These are phyloP conservation scores for Campoplex capitator DNA, from an alignment of 2,888 invertebrate species.

Conservation along the genomic window DNA sequence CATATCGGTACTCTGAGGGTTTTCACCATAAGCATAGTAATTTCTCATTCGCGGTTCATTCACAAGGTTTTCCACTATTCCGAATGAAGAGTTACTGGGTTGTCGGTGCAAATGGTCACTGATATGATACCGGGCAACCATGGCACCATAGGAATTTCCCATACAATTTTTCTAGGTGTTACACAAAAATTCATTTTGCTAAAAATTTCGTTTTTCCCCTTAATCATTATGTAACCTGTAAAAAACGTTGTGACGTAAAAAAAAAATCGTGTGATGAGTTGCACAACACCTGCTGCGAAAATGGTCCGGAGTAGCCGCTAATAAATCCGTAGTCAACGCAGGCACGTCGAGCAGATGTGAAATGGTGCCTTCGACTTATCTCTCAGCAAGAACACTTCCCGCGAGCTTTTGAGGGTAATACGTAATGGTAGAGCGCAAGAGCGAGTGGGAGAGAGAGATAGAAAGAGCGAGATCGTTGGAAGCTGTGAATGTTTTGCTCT, in stretches of 20 bases:
- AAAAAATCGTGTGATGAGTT: not conserved
- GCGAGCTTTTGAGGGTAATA: constrained; percentile 41
- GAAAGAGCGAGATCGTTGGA: constrained; percentile 23
- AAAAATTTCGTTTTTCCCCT: not conserved
- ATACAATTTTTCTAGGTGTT: too few relatives aligned
- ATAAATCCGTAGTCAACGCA: constrained; percentile 69
- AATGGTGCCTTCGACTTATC: constrained; percentile 57
- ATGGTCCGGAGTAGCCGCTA: constrained; percentile 65
- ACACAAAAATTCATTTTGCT: not conserved
- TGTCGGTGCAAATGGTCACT: too few relatives aligned
- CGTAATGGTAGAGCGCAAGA: constrained; percentile 44
- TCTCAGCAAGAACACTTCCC: constrained; percentile 50
- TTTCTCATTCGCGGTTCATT: too few relatives aligned
- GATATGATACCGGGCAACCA: too few relatives aligned
- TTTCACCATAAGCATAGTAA: too few relatives aligned
- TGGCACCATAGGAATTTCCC: too few relatives aligned
- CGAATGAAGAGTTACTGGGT: too few relatives aligned
- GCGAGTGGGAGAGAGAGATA: constrained; percentile 39
- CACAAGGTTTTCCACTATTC: too few relatives aligned
- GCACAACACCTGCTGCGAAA: constrained; percentile 55
- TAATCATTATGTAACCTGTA: not conserved
- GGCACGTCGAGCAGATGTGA: constrained; percentile 66
- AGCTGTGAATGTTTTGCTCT: constrained; percentile 68
- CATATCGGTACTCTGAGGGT: too few relatives aligned
- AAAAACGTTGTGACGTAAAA: not conserved